phyloP scores from a whole-genome alignment of 2,113 vertebrate species.

The Trinectes maculatus region DNA sequence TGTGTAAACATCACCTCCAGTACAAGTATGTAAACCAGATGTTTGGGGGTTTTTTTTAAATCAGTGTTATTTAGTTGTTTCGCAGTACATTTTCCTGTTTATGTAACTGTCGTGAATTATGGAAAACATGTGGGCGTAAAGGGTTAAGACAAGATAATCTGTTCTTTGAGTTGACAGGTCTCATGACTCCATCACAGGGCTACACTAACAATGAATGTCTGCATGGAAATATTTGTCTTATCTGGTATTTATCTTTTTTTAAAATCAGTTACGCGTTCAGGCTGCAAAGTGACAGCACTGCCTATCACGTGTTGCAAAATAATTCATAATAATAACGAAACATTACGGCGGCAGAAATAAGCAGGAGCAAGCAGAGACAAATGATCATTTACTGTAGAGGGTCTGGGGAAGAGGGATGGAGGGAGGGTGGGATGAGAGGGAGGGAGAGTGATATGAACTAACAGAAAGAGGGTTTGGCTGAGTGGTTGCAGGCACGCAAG shows the following conservation, averaged over 20 bases:
- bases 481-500: slow-evolving; percentile 32
- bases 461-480: neutral
- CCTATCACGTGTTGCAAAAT: slow-evolving; percentile 2
- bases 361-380: neutral
- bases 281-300: neutral
- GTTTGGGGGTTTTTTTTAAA: slow-evolving; percentile 33
- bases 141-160: slow-evolving; percentile 43
- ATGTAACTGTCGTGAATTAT: slow-evolving; percentile 61
- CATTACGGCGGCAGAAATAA: neutral
- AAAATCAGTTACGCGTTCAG: neutral
- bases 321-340: no score
- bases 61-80: slow-evolving; percentile 62
- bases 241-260: neutral
- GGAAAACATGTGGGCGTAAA: slow-evolving; percentile 36
- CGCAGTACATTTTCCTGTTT: slow-evolving; percentile 52
- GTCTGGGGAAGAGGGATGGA: slow-evolving; percentile 5
- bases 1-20: slow-evolving; percentile 38
- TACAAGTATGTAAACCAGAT: slow-evolving; percentile 55
- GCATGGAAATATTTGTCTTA: slow-evolving; percentile 12
- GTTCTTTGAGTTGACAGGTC: slow-evolving; percentile 24
- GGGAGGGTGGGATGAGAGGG: neutral
- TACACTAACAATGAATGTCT: slow-evolving; percentile 24
- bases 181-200: slow-evolving; percentile 34
- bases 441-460: slow-evolving; percentile 11
- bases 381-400: slow-evolving; percentile 3